Percentiles rank a stretch among this genome's conserved stretches.
Evolutionary conservation across 2,797 vertebrate species (phyloP).

Genomic region (Gadopsis marmoratus): DNA sequence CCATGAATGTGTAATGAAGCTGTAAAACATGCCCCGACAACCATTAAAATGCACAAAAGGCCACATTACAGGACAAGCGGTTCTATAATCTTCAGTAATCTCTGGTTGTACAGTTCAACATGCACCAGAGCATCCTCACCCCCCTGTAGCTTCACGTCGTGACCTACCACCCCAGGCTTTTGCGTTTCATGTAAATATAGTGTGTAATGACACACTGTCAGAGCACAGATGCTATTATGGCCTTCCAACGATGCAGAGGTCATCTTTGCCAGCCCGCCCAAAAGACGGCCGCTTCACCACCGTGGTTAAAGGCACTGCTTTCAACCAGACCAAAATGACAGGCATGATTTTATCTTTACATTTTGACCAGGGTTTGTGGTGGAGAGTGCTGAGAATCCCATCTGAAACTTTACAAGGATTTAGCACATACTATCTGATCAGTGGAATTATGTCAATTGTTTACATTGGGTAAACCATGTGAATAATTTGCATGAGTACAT

Average conservation of each 20-base stretch:
- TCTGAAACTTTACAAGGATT: conserved; percentile 59
- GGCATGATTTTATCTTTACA: conserved; percentile 82
- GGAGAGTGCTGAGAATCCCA: conserved; percentile 66
- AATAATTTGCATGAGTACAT: conserved; percentile 26
- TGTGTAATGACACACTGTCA: conserved; percentile 84
- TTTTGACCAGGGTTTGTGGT: conserved; percentile 72
- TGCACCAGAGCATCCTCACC: conserved; percentile 68
- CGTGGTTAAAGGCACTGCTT: conserved; percentile 76
- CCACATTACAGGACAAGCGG: conserved; percentile 67
- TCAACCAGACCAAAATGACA: conserved; percentile 87
- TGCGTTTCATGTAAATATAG: conserved; percentile 86
- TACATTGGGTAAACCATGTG: conserved; percentile 22
- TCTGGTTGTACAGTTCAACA: conserved; percentile 57
- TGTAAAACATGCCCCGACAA: conserved; percentile 60
- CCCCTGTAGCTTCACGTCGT: conserved; percentile 62
- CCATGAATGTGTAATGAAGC: conserved; percentile 60
- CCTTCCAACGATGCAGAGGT: conserved; percentile 82
- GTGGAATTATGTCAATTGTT: conserved; percentile 47
- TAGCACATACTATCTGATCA: conserved; percentile 60
- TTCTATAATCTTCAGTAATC: conserved; percentile 72
- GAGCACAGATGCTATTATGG: conserved; percentile 83
- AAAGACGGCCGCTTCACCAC: conserved; percentile 74
- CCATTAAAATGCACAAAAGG: conserved; percentile 60
- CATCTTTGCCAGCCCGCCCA: conserved; percentile 81
- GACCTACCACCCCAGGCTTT: conserved; percentile 76